phyloP scores from a whole-genome alignment of 2,797 vertebrate genomes.

The Ceryle rudis region DNA sequence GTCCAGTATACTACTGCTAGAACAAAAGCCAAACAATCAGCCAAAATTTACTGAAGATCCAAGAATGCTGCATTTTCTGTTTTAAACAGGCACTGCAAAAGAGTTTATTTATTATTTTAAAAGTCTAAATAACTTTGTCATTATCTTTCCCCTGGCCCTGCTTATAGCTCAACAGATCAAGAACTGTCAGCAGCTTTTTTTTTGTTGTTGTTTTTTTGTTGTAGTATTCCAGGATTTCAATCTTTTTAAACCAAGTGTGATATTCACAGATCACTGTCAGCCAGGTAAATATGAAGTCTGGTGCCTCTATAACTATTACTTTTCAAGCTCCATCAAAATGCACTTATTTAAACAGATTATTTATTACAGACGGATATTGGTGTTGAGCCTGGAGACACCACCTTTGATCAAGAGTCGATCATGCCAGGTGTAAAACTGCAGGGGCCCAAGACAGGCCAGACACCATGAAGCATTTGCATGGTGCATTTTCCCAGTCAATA shows the following conservation, averaged over 20 bases:
- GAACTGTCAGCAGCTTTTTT: neutral
- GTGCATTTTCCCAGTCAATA: fast-evolving
- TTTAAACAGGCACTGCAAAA: neutral
- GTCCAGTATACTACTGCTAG: neutral
- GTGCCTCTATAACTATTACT: neutral
- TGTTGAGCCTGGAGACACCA: neutral
- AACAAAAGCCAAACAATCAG: neutral
- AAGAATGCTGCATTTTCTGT: neutral
- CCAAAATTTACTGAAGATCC: neutral
- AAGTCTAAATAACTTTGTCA: neutral
- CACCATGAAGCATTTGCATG: fast-evolving
- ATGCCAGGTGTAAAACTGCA: fast-evolving
- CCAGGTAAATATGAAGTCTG: neutral
- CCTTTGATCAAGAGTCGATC: fast-evolving
- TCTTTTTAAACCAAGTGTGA: neutral
- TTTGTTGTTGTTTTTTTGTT: neutral
- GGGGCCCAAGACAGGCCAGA: neutral
- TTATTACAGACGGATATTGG: neutral
- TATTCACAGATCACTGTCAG: neutral
- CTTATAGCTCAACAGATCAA: neutral
- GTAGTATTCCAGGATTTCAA: neutral
- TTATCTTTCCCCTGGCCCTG: fast-evolving
- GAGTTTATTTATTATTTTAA: neutral
- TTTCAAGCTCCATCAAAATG: neutral
- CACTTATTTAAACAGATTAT: neutral